These are phyloP conservation scores for Porites divaricata DNA, from an alignment of 92 coral and sea anemone species.

Conservation along the genomic window DNA sequence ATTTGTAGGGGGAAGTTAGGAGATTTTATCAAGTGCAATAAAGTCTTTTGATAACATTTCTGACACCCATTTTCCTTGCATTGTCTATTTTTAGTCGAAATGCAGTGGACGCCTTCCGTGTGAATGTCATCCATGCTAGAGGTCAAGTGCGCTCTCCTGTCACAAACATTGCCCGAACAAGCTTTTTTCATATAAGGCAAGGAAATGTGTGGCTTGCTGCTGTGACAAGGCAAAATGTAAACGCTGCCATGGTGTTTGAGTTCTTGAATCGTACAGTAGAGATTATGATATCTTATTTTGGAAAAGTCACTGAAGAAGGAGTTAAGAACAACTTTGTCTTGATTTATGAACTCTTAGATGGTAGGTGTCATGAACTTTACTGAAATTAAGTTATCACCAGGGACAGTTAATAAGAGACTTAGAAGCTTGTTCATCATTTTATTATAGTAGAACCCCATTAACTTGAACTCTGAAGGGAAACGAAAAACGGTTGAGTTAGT, in stretches of 20 bases:
- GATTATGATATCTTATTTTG: constrained; percentile 97
- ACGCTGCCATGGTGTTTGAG: constrained; percentile 99
- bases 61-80: too few species aligned
- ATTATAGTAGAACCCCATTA: too few species aligned
- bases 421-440: too few species aligned
- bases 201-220: constrained; percentile 99
- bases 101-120: constrained; percentile 99
- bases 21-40: too few species aligned
- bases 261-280: constrained; percentile 95
- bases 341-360: constrained; percentile 96
- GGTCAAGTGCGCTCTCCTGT: constrained; percentile 99
- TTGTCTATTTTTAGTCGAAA: constrained; percentile 72
- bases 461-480: too few species aligned
- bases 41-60: too few species aligned
- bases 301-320: constrained; percentile 98
- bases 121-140: constrained; percentile 98
- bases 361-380: constrained; percentile 51
- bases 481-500: too few species aligned
- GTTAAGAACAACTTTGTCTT: constrained; percentile 99
- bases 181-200: constrained; percentile 97
- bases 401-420: too few species aligned
- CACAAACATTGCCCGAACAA: constrained; percentile 98
- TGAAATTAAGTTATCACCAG: neutral
- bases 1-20: too few species aligned
- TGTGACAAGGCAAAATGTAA: constrained; percentile 97